Conservation (phyloP, 64 coral and sea anemone genomes). For the Montipora sp. region DNA sequence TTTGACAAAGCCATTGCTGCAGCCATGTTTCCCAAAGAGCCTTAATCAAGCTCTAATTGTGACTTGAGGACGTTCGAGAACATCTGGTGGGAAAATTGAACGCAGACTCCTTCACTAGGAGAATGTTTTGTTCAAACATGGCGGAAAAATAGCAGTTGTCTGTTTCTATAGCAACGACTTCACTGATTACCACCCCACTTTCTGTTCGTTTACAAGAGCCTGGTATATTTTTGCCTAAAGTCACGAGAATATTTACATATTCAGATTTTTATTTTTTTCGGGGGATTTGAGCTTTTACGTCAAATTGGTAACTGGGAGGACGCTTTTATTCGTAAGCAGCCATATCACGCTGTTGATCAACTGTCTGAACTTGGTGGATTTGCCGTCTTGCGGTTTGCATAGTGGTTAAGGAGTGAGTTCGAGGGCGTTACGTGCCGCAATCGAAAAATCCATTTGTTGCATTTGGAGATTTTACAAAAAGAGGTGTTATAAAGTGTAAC, state of each 20-base stretch:
- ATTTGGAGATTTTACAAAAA: background rate
- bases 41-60: background rate
- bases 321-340: background rate
- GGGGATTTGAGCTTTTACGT: background rate
- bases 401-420: background rate
- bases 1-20: background rate
- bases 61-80: background rate
- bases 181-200: slow-evolving; percentile 21
- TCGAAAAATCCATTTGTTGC: background rate
- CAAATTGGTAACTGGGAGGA: background rate
- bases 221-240: background rate
- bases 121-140: slow-evolving; percentile 63
- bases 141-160: slow-evolving; percentile 52
- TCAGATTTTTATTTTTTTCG: background rate
- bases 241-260: slow-evolving; percentile 27
- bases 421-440: background rate
- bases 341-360: background rate
- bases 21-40: background rate
- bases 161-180: slow-evolving; percentile 64
- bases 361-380: background rate
- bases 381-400: background rate
- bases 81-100: background rate
- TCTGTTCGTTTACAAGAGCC: background rate
- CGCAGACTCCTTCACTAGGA: no score
- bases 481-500: background rate